These are phyloP conservation scores for Osmoderma eremita DNA, from an alignment of 2,888 invertebrate species.

Conservation along the genomic window DNA sequence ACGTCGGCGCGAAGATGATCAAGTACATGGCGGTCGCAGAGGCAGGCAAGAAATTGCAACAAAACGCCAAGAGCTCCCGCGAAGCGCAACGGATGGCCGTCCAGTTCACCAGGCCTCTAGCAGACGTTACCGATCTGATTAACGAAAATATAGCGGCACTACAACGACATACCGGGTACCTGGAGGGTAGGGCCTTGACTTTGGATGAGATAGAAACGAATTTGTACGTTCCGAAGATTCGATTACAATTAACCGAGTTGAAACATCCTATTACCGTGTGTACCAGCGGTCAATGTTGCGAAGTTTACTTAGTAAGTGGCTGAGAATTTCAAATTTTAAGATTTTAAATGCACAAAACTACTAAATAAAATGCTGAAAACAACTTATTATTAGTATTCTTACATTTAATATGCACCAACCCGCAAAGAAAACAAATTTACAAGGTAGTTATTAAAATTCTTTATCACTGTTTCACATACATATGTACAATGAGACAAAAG, in stretches of 20 bases:
- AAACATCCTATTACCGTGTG: constrained; percentile 56
- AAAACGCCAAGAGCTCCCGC: constrained; percentile 51
- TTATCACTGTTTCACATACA: no score
- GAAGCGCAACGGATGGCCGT: constrained; percentile 54
- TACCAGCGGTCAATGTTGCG: constrained; percentile 51
- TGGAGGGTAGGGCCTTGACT: constrained; percentile 48
- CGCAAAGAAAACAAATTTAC: no score
- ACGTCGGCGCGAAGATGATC: constrained; percentile 19
- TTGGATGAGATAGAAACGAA: constrained; percentile 51
- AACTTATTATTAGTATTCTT: no score
- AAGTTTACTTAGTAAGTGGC: constrained; percentile 45
- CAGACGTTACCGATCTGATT: constrained; percentile 56
- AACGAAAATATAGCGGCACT: constrained; percentile 53
- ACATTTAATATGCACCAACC: no score
- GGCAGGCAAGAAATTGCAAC: constrained; percentile 32
- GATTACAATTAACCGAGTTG: constrained; percentile 51
- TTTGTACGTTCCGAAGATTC: constrained; percentile 54
- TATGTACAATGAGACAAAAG: no score
- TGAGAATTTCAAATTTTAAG: no score
- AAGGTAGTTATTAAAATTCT: no score
- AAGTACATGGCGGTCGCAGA: constrained; percentile 34
- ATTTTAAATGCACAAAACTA: no score
- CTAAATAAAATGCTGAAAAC: no score
- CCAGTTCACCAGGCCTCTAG: constrained; percentile 55
- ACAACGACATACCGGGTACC: constrained; percentile 49